Evolutionary conservation across 2,797 vertebrate species (phyloP), one percentile per base, ranked within the genome.

Genomic region (Antennarius maculatus): DNA sequence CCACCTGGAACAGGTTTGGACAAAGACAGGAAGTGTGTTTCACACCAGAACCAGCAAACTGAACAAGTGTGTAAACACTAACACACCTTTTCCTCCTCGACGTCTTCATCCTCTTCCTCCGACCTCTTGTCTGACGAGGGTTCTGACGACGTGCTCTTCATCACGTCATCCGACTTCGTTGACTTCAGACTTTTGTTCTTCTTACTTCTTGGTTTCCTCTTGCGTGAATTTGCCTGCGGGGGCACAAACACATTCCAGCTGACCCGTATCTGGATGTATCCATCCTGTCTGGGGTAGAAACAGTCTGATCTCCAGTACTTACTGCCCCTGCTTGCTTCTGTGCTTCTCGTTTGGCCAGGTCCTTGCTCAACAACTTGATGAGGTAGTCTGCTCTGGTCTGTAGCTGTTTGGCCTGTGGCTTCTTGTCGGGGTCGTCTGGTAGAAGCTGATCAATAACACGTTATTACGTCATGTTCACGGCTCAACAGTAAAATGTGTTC

Each of bases 371-470:
- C 88, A 99, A 90, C 91, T 99, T 99, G 92, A 99, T 99, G 96
- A 99, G 97, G 96, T 99, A 99, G 94, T 99, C 98, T 59, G 97
- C 96, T 91, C 98, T 93, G 12, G 97, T 99, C 91, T 99, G 98
- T 29, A 99, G 91, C 84, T 99, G 97, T 80, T 99, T 99, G 13
- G 98, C 98, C 90, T 99, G 98, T 45, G 98, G 98, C 81, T 99
- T 99, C 90, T 99, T 98, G 92, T 99, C 97, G 50, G 98, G 98
- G 86, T 99, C 97, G 63, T 99, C 97, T 76, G 98, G 98, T 65
- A 99, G 92, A 84, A 99, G 97, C 97, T 99, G 86, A 79, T 78
- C 16, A 55, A 34, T 31, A 37, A 48, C n/a, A 9, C 17, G 67
- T 11, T 16, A 47, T 31, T 29, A 4, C 10, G 13, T 39, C 0